These are phyloP conservation scores for Agrochola lota DNA, from an alignment of 2,888 invertebrate species.

Conservation along the genomic window DNA sequence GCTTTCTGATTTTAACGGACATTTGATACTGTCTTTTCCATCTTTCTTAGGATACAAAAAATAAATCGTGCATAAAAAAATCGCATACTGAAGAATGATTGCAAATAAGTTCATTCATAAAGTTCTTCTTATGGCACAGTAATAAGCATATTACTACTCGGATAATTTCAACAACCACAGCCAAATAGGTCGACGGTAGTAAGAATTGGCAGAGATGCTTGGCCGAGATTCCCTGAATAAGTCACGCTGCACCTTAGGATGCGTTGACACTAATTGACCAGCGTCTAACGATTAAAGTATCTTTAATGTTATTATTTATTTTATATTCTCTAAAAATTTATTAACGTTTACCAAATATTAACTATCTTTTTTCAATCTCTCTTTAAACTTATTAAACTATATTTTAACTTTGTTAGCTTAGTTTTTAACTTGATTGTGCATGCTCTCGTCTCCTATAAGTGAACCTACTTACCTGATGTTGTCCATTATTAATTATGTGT, in stretches of 20 bases:
- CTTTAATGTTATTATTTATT: not conserved
- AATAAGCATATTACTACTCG: slow-evolving; percentile 28
- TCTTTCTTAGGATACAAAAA: too few relatives aligned
- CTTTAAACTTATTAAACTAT: not conserved
- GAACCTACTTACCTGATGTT: not conserved
- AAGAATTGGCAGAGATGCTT: slow-evolving; percentile 54
- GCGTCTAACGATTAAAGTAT: not conserved
- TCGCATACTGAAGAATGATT: not conserved
- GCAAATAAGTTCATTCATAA: slow-evolving; percentile 1
- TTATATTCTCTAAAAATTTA: not conserved
- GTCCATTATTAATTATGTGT: not conserved
- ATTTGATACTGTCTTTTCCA: not conserved
- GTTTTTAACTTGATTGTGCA: not conserved
- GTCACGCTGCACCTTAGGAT: slow-evolving; percentile 3
- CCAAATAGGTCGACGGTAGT: slow-evolving; percentile 52
- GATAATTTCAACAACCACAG: slow-evolving; percentile 34
- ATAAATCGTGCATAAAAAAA: not conserved
- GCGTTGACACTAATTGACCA: not conserved
- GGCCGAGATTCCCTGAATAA: slow-evolving; percentile 40
- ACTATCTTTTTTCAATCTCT: not conserved
- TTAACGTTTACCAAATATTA: not conserved
- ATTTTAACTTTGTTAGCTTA: not conserved
- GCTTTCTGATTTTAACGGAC: not conserved
- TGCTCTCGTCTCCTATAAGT: not conserved
- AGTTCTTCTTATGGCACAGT: not conserved